Percentiles rank a stretch among this genome's conserved stretches.
phyloP scores from a whole-genome alignment of 2,797 vertebrate species.

The Chlorospingus semifuscus region DNA sequence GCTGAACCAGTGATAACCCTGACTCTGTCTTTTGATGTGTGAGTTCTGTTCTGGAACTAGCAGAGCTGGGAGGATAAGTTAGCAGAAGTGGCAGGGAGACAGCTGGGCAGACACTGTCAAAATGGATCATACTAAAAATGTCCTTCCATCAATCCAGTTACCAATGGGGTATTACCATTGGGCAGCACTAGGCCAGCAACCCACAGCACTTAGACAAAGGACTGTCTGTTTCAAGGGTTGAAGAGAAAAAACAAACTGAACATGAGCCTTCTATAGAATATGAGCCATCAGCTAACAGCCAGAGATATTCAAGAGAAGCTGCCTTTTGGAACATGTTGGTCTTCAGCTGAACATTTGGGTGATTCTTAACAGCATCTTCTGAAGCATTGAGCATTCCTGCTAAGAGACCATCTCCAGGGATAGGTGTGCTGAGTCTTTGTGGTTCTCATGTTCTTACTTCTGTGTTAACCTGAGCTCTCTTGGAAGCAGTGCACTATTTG shows the following conservation, averaged over 20 bases:
- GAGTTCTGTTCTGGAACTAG: constrained; percentile 8
- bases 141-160: background rate
- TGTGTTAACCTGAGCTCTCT: background rate
- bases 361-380: background rate
- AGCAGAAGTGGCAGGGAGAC: background rate
- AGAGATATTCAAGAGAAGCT: background rate
- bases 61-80: background rate
- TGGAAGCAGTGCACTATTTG: background rate
- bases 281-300: background rate
- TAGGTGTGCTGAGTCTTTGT: background rate
- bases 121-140: background rate
- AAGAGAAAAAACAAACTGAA: background rate
- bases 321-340: background rate
- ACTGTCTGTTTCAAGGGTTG: background rate
- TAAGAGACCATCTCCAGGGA: background rate
- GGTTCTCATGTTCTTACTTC: background rate
- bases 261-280: background rate
- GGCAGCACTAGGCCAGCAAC: background rate
- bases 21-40: background rate
- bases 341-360: background rate
- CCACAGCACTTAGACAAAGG: background rate
- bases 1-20: background rate
- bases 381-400: background rate
- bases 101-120: background rate
- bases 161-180: background rate